Percentiles rank a stretch among this genome's conserved stretches.
These are phyloP conservation scores for Heliconius cydno DNA, from an alignment of 2,888 invertebrate genomes.

Conservation along the genomic window DNA sequence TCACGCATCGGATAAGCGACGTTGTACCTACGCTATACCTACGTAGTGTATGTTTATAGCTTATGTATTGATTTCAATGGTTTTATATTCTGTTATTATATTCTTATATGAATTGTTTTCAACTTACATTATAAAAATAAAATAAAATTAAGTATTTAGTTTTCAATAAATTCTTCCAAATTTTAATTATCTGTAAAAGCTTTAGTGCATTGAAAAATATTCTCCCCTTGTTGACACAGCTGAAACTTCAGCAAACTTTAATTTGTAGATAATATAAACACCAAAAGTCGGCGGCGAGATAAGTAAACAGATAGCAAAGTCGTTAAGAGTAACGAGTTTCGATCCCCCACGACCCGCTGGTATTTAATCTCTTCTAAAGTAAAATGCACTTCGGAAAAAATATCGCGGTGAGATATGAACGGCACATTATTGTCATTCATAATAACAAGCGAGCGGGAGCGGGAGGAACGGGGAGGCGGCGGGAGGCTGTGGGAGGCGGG, in stretches of 20 bases:
- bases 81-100: neutral
- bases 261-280: constrained; percentile 77
- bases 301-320: constrained; percentile 70
- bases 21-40: constrained; percentile 20
- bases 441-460: constrained; percentile 65
- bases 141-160: neutral
- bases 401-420: constrained; percentile 70
- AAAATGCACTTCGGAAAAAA: constrained; percentile 75
- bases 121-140: no score
- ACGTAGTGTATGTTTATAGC: neutral
- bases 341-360: constrained; percentile 69
- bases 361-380: constrained; percentile 79
- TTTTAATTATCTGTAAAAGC: constrained; percentile 31
- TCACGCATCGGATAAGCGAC: constrained; percentile 62
- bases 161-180: neutral
- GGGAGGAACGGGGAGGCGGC: constrained; percentile 54
- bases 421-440: constrained; percentile 81
- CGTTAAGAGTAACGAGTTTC: constrained; percentile 69
- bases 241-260: constrained; percentile 76
- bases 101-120: neutral
- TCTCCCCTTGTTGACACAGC: constrained; percentile 58
- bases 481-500: constrained; percentile 48
- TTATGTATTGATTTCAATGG: neutral
- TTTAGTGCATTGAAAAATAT: constrained; percentile 44
- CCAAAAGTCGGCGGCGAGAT: constrained; percentile 69